Evolutionary conservation across 2,797 vertebrate genomes (phyloP), one percentile per base, ranked within the genome.

Genomic region (Poeciliopsis infans): DNA sequence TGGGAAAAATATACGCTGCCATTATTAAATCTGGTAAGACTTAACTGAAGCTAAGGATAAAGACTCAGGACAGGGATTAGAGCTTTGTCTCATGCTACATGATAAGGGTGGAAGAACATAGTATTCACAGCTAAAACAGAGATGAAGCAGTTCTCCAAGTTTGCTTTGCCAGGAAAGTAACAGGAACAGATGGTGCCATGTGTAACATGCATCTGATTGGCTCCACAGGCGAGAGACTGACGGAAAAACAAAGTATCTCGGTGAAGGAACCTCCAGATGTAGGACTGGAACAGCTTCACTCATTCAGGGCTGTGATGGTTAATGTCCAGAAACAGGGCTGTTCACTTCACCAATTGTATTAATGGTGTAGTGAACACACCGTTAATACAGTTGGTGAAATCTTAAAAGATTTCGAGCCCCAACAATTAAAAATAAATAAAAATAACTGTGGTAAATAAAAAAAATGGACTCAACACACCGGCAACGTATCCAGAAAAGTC

Each of bases 21-120:
- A 51, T 61, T 73, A 47, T 49, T 2, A 74, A 55, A 75, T 81
- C 47, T 43, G 39, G 47, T 73, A 53, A 74, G 25, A 46, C 83
- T 31, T 64, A 47, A 72, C 57, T 82, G 28, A 47, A 74, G 15
- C 68, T 75, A 47, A 72, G 68, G 25, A 3, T 70, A 16, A 45
- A 45, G 46, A 75, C n/a, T 82, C 36, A 15, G 45, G 68, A 81
- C 47, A 39, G 76, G 73, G 10, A 49, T 85, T 68, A 72, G 70
- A 53, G 64, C n/a, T 43, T 66, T 39, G 72, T 84, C 70, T 81
- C 81, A 73, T 90, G 92, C 88, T 89, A 87, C 86, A 86, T 83
- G 82, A 85, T 61, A 72, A 85, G 13, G 73, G 36, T 79, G 77
- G 83, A 82, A 74, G 74, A 87, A 76, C 45, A 25, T 47, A 69